Conservation (phyloP, 1,140 invertebrate species). For the Macrostomum lignano region DNA sequence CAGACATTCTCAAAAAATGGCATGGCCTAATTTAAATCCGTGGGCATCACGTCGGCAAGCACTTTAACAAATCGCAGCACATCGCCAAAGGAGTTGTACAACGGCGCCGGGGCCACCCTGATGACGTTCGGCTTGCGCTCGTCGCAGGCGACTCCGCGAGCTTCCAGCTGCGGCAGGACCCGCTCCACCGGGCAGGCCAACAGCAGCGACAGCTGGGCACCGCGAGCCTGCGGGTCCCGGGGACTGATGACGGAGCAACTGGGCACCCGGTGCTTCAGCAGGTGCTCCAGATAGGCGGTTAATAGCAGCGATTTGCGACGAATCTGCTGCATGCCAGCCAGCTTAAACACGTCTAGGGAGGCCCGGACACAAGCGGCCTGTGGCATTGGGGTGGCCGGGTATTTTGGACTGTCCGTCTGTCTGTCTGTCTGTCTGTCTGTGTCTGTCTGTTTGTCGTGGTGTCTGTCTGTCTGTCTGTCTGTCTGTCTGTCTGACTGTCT, state of each 20-base stretch:
- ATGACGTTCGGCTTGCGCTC: constrained; percentile 31
- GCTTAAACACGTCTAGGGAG: constrained; percentile 31
- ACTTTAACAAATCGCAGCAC: too few relatives aligned
- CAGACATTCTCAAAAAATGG: too few relatives aligned
- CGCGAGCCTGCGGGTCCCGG: constrained; percentile 29
- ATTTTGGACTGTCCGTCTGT: too few relatives aligned
- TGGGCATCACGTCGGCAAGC: too few relatives aligned
- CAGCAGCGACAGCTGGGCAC: constrained; percentile 32
- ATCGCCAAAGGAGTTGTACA: constrained; percentile 34
- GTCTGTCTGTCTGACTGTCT: too few relatives aligned
- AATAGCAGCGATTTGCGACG: constrained; percentile 30
- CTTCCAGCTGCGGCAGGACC: constrained; percentile 28
- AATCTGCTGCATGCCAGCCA: constrained; percentile 29
- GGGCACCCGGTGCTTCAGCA: constrained; percentile 14
- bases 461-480: too few relatives aligned
- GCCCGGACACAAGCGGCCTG: too few relatives aligned
- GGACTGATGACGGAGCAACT: constrained; percentile 29
- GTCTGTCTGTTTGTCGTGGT: too few relatives aligned
- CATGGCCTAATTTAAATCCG: too few relatives aligned
- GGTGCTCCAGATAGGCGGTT: constrained; percentile 33
- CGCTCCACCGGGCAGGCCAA: constrained; percentile 22
- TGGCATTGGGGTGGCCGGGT: too few relatives aligned
- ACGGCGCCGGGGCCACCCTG: constrained; percentile 30
- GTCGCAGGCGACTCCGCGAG: constrained; percentile 33
- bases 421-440: too few relatives aligned